These are phyloP conservation scores for Speoplatyrhinus poulsoni DNA, from an alignment of 2,113 vertebrate genomes.

Conservation along the genomic window DNA sequence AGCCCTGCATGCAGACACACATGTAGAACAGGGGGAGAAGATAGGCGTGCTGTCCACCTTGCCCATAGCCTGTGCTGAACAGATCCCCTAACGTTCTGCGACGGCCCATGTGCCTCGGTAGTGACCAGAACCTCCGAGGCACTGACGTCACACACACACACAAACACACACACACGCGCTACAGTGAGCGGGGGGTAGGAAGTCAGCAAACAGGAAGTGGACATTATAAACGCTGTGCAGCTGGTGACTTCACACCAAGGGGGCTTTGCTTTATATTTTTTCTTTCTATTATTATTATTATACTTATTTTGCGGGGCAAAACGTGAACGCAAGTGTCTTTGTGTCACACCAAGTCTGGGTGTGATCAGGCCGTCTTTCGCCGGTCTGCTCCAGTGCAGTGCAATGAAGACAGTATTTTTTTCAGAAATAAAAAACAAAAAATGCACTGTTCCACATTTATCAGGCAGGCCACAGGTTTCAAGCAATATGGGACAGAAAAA, in stretches of 20 bases:
- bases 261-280: background rate
- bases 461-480: too few relatives aligned
- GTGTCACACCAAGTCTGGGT: too few relatives aligned
- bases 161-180: conserved; percentile 62
- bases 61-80: conserved; percentile 91
- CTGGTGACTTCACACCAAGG: background rate
- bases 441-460: too few relatives aligned
- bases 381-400: too few relatives aligned
- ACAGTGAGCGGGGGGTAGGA: conserved; percentile 73
- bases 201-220: conserved; percentile 79
- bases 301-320: too few relatives aligned
- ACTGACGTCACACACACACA: conserved; percentile 72
- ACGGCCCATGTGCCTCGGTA: conserved; percentile 89
- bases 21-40: conserved; percentile 54
- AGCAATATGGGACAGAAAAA: too few relatives aligned
- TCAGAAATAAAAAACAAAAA: too few relatives aligned
- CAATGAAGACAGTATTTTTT: too few relatives aligned
- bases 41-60: conserved; percentile 86
- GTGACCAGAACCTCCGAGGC: conserved; percentile 94
- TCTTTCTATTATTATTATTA: background rate
- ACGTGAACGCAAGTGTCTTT: too few relatives aligned
- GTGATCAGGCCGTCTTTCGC: too few relatives aligned
- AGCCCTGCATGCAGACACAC: conserved; percentile 15
- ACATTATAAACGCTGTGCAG: conserved; percentile 45
- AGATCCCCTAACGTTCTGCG: conserved; percentile 97